Conservation (phyloP, 2,797 vertebrate species). For the Centroberyx gerrardi region DNA sequence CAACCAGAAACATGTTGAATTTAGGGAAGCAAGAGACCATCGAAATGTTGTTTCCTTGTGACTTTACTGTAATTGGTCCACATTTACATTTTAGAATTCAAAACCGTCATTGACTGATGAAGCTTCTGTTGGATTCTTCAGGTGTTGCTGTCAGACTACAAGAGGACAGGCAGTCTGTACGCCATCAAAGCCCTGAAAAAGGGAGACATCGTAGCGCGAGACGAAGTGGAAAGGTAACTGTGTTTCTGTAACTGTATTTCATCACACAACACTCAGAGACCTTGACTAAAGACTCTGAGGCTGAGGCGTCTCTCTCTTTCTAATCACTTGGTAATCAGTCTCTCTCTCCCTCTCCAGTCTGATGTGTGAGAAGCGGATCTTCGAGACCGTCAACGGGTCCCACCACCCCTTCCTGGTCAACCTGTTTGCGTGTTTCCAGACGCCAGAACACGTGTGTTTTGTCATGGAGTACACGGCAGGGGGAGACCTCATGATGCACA, state of each 20-base stretch:
- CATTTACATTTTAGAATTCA: too few species aligned
- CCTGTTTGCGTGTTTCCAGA: slow-evolving; percentile 94
- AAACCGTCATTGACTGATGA: background rate
- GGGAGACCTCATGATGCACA: slow-evolving; percentile 95
- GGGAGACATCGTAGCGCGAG: slow-evolving; percentile 92
- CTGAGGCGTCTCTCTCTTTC: background rate
- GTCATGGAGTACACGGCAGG: slow-evolving; percentile 95
- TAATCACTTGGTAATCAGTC: background rate
- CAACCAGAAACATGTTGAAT: too few species aligned
- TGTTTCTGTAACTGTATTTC: slow-evolving; percentile 61
- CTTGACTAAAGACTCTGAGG: background rate
- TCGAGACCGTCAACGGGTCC: slow-evolving; percentile 88
- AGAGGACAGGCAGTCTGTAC: slow-evolving; percentile 82
- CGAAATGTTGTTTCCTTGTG: too few species aligned
- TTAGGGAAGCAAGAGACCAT: too few species aligned
- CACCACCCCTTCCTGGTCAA: slow-evolving; percentile 94
- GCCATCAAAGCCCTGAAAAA: slow-evolving; percentile 96
- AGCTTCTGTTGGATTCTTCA: slow-evolving; percentile 35
- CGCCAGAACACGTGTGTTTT: slow-evolving; percentile 92
- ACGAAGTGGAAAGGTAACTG: slow-evolving; percentile 92
- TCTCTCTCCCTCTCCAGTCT: slow-evolving; percentile 79
- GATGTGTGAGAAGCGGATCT: slow-evolving; percentile 95
- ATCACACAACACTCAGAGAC: background rate
- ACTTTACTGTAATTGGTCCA: too few species aligned
- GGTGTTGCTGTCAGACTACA: slow-evolving; percentile 89